Conservation (phyloP, 2,797 vertebrate genomes). For the Myiotriccus ornatus region DNA sequence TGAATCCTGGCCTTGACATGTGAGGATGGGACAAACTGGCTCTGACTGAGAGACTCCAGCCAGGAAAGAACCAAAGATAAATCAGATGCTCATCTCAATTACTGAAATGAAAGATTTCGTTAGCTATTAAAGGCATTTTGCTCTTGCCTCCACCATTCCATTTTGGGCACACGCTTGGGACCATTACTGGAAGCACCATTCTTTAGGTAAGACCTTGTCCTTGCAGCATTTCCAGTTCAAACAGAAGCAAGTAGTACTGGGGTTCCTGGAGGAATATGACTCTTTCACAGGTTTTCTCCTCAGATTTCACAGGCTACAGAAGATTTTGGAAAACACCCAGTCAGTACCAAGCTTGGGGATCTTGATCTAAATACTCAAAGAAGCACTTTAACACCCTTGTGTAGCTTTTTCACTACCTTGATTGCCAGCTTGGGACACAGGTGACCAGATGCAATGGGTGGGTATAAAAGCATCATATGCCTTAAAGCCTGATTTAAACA, state of each 20-base stretch:
- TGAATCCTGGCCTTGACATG: background rate
- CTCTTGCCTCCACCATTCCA: background rate
- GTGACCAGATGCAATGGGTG: background rate
- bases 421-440: background rate
- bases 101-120: background rate
- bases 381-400: background rate
- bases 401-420: background rate
- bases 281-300: background rate
- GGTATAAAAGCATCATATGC: background rate
- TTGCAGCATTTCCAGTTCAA: background rate
- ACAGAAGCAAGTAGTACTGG: background rate
- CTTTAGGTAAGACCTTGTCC: background rate
- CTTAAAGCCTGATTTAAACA: background rate
- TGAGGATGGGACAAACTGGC: background rate
- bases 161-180: background rate
- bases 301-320: background rate
- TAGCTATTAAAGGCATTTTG: background rate
- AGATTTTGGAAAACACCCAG: background rate
- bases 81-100: background rate
- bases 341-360: fast-evolving
- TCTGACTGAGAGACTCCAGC: background rate
- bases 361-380: background rate
- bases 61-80: background rate
- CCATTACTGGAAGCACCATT: background rate
- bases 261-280: background rate